Base-by-base conservation (phyloP, 2,888 invertebrate genomes). In the Melieria omissa region DNA sequence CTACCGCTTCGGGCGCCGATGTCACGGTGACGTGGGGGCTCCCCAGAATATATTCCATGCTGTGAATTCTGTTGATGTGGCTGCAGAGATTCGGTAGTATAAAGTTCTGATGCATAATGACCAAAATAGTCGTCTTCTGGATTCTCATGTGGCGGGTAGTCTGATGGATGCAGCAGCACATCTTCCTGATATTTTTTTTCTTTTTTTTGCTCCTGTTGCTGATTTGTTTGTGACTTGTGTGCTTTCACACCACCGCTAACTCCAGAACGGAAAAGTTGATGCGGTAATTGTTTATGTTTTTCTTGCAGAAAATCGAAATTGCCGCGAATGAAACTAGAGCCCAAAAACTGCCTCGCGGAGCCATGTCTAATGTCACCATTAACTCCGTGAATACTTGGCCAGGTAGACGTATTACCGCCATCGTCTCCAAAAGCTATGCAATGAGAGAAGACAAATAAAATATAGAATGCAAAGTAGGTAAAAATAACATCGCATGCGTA, bases 271-370 rank as follows among this genome's bases (percentile, higher is more conserved):
- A 78, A 65, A 65, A 76, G 77, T n/a, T 79, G 74, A 29, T 29
- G 29, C 5, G 75, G 75, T 45, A 77, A 74, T 65, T 74, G 71
- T n/a, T 76, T 67, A 10, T 57, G 9, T 45, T 76, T 73, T 52
- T 72, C 75, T 1, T 66, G 66, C 7, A 74, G 72, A 5, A 71
- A 67, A 9, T 65, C 74, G 57, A 71, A 58, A 65, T 70, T 70
- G 54, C 78, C 79, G 55, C 79, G 77, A 4, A 80, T 77, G 65
- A 77, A 80, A 65, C 89, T 89, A 8, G 90, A 89, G 12, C 90
- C 90, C 77, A 88, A 89, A 87, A 90, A 89, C 80, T 90, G 89
- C 45, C 90, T 86, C 75, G 89, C 87, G 29, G 80, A 80, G 47
- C 80, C 80, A 73, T 79, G 79, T 61, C 79, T 77, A 7, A 80